phyloP scores from a whole-genome alignment of 2,113 vertebrate species.

The Aptenodytes patagonicus region DNA sequence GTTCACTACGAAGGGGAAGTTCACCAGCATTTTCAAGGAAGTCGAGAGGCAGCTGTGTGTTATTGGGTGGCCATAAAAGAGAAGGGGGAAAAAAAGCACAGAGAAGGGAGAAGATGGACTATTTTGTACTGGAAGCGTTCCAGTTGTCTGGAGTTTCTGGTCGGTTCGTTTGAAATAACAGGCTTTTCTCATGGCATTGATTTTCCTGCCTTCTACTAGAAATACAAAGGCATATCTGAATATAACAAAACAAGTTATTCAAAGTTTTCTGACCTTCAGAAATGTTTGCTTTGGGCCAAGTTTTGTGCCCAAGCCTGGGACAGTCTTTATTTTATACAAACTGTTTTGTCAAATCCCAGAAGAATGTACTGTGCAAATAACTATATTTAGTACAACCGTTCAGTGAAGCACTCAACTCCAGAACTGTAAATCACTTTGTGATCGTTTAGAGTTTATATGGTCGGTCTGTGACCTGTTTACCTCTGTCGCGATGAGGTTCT shows the following conservation, averaged over 20 bases:
- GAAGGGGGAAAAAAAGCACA: background rate
- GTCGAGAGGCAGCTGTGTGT: background rate
- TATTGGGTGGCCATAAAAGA: background rate
- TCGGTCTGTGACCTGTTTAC: background rate
- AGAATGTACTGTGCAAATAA: background rate
- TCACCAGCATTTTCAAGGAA: background rate
- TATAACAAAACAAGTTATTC: background rate
- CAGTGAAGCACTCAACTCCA: rapidly evolving
- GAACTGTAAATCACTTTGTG: background rate
- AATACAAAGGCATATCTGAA: background rate
- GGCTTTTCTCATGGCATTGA: background rate
- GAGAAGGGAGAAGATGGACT: background rate
- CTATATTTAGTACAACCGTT: background rate
- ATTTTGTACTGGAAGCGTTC: background rate
- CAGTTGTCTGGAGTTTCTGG: background rate
- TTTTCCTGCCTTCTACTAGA: background rate
- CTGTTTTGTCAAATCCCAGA: background rate
- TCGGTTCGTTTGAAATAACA: background rate
- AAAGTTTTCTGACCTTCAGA: background rate
- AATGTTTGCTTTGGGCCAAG: background rate
- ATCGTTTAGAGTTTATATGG: background rate
- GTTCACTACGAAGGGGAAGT: background rate
- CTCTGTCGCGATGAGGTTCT: background rate
- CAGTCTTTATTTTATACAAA: background rate
- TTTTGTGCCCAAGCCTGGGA: background rate